Evolutionary conservation across 2,888 invertebrate genomes (phyloP).

Genomic region (Teleiodes luculella): DNA sequence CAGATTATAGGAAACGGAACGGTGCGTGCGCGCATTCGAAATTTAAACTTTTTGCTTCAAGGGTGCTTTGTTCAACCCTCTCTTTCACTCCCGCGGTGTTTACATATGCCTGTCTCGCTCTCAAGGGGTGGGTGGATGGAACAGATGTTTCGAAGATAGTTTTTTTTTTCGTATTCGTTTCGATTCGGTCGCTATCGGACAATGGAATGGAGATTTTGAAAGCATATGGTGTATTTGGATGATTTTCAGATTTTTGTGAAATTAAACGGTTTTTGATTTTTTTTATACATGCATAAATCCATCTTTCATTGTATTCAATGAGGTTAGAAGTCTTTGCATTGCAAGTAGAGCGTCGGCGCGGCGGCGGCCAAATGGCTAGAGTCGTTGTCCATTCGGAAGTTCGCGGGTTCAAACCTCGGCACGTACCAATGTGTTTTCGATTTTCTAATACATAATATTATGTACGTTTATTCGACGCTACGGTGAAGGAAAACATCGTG

Average conservation of each 20-base stretch:
- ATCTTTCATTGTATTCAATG: too few species aligned
- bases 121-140: slow-evolving; percentile 48
- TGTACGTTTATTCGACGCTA: too few species aligned
- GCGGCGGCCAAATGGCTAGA: too few species aligned
- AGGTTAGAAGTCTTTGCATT: too few species aligned
- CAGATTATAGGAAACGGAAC: slow-evolving; percentile 48
- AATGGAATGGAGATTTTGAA: slow-evolving; percentile 43
- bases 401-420: too few species aligned
- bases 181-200: slow-evolving; percentile 43
- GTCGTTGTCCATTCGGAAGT: too few species aligned
- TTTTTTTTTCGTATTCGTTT: slow-evolving; percentile 28
- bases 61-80: slow-evolving; percentile 20
- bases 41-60: slow-evolving; percentile 29
- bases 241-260: slow-evolving; percentile 2
- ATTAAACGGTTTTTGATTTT: not conserved
- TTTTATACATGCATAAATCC: too few species aligned
- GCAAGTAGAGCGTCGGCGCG: too few species aligned
- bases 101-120: slow-evolving; percentile 32
- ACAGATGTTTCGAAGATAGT: slow-evolving; percentile 51
- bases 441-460: too few species aligned
- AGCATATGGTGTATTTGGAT: slow-evolving; percentile 33
- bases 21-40: slow-evolving; percentile 46
- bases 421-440: too few species aligned
- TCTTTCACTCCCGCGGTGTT: slow-evolving; percentile 18
- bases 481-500: too few species aligned